These are phyloP conservation scores for Fissipunctia ypsillon DNA, from an alignment of 2,888 invertebrate genomes.

Conservation along the genomic window DNA sequence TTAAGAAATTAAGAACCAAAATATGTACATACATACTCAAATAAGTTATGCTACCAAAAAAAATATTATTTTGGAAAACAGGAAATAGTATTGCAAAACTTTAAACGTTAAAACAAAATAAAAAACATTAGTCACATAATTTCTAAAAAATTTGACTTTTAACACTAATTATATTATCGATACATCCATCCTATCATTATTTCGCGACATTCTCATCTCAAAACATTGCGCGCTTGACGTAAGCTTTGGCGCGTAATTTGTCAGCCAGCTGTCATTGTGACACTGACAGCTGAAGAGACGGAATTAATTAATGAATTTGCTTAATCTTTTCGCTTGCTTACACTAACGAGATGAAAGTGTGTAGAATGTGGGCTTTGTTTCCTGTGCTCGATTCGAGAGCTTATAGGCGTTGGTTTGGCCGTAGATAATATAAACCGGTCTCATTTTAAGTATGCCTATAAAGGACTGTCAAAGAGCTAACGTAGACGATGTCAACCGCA, in stretches of 20 bases:
- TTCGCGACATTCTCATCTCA: conserved; percentile 12
- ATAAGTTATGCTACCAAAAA: not conserved
- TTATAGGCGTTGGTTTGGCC: not conserved
- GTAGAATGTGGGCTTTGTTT: conserved; percentile 29
- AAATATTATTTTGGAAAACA: not conserved
- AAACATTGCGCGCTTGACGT: conserved; percentile 30
- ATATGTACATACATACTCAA: conserved; percentile 7
- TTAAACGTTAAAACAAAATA: not conserved
- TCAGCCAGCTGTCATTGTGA: conserved; percentile 50
- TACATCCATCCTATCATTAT: conserved; percentile 13
- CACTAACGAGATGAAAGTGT: conserved; percentile 42
- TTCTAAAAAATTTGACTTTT: not conserved
- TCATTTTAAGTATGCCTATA: not conserved
- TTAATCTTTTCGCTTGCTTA: conserved; percentile 48
- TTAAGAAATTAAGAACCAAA: not conserved
- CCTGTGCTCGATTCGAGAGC: conserved; percentile 16
- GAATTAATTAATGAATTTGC: conserved; percentile 47
- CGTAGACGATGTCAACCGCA: not conserved
- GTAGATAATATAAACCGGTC: conserved; percentile 21
- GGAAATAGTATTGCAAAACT: not conserved
- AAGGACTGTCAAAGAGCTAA: not conserved
- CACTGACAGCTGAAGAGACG: conserved; percentile 37
- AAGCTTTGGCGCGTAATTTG: conserved; percentile 56
- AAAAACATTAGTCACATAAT: too few species aligned
- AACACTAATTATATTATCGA: conserved; percentile 5